These are phyloP conservation scores for Columba guinea DNA, from an alignment of 2,797 vertebrate genomes.

Conservation along the genomic window DNA sequence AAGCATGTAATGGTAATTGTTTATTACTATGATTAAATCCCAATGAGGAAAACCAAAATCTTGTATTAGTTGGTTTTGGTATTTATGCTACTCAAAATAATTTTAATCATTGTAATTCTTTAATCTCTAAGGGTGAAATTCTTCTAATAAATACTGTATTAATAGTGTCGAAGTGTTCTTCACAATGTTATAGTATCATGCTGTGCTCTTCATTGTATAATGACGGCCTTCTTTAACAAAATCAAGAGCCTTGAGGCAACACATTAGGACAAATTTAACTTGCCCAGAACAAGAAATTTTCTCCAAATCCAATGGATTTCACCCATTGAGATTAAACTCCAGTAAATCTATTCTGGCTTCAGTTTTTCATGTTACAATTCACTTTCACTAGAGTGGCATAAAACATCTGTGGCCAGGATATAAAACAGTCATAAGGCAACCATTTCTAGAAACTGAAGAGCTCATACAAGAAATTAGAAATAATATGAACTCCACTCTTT, in stretches of 20 bases:
- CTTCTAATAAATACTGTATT: not conserved
- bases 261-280: not conserved
- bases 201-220: not conserved
- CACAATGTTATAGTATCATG: not conserved
- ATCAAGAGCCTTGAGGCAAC: not conserved
- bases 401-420: not conserved
- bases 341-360: not conserved
- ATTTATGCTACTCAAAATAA: not conserved
- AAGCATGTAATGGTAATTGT: not conserved
- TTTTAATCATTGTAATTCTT: not conserved
- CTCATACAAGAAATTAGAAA: not conserved
- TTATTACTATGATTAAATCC: conserved; percentile 34
- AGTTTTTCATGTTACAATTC: not conserved
- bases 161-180: not conserved
- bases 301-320: not conserved
- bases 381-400: not conserved
- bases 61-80: not conserved
- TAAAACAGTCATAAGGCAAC: not conserved
- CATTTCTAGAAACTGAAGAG: not conserved
- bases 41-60: not conserved
- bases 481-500: not conserved
- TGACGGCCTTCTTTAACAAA: not conserved
- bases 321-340: not conserved
- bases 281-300: not conserved
- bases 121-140: not conserved